A percentile compares a stretch with the other conserved stretches of the same genome.
Conservation (phyloP, 2,797 vertebrate species). For the Arrhamphus sclerolepis region DNA sequence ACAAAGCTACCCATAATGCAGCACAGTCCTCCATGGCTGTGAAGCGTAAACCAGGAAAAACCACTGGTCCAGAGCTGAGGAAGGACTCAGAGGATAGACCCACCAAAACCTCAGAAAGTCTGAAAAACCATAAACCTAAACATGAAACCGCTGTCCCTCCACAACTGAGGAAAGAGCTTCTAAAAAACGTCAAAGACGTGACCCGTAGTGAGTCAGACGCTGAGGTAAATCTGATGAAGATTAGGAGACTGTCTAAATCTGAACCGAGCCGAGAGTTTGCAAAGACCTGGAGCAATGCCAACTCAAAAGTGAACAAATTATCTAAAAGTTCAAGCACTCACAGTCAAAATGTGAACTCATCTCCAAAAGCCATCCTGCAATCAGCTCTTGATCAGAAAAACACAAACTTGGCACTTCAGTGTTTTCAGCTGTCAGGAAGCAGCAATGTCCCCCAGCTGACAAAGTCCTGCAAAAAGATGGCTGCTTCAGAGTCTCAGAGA, state of each 20-base stretch:
- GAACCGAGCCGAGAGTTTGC: slow-evolving; percentile 16
- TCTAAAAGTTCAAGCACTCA: slow-evolving; percentile 5
- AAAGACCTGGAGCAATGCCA: slow-evolving; percentile 19
- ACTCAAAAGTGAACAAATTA: slow-evolving; percentile 14
- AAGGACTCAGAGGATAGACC: slow-evolving; percentile 23
- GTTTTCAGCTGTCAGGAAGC: background rate
- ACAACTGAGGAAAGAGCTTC: background rate
- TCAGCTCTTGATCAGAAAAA: background rate
- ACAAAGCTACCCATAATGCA: slow-evolving; percentile 16
- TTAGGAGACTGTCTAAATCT: background rate
- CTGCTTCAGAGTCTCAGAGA: slow-evolving; percentile 9
- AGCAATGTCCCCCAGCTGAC: background rate
- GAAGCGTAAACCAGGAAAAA: slow-evolving; percentile 45
- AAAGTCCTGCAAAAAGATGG: slow-evolving; percentile 11
- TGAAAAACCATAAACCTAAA: slow-evolving; percentile 26
- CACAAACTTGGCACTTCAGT: background rate
- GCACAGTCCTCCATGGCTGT: background rate
- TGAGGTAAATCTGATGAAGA: background rate
- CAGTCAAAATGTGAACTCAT: background rate
- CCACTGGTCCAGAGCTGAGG: slow-evolving; percentile 4
- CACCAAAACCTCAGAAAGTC: slow-evolving; percentile 6
- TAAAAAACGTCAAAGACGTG: slow-evolving; percentile 9
- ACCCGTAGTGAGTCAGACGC: background rate
- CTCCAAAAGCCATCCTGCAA: slow-evolving; percentile 22
- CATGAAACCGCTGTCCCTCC: background rate